A percentile compares a stretch with the other conserved stretches of the same genome.
Conservation (phyloP, 2,888 invertebrate genomes). For the Melolontha melolontha region DNA sequence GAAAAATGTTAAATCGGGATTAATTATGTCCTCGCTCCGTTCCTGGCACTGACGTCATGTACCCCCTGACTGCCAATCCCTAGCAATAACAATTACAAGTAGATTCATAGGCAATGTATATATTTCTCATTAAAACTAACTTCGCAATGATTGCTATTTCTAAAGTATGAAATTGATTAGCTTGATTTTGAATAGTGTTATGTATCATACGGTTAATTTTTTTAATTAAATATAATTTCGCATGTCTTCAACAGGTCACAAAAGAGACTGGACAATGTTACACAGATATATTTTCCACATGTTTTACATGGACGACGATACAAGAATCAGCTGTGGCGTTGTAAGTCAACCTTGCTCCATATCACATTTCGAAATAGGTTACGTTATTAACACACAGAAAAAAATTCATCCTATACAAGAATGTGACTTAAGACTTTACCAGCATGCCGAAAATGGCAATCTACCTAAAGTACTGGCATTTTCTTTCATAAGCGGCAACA, state of each 20-base stretch:
- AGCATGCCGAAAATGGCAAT: slow-evolving; percentile 76
- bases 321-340: slow-evolving; percentile 77
- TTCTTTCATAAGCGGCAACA: slow-evolving; percentile 70
- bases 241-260: slow-evolving; percentile 67
- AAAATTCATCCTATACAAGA: slow-evolving; percentile 70
- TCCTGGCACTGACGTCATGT: too few relatives aligned
- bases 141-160: too few relatives aligned
- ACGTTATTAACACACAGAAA: slow-evolving; percentile 69
- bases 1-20: too few relatives aligned
- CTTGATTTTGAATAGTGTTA: too few relatives aligned
- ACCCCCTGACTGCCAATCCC: too few relatives aligned
- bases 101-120: too few relatives aligned
- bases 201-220: too few relatives aligned
- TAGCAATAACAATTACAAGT: too few relatives aligned
- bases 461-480: slow-evolving; percentile 77
- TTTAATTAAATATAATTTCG: too few relatives aligned
- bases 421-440: slow-evolving; percentile 74
- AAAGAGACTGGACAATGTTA: slow-evolving; percentile 80
- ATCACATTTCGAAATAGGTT: slow-evolving; percentile 75
- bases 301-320: slow-evolving; percentile 78
- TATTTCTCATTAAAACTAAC: too few relatives aligned
- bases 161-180: too few relatives aligned
- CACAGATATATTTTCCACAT: slow-evolving; percentile 85
- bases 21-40: too few relatives aligned
- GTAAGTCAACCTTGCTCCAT: slow-evolving; percentile 81